Conservation (phyloP, 2,113 vertebrate species). For the Alethe castanea region DNA sequence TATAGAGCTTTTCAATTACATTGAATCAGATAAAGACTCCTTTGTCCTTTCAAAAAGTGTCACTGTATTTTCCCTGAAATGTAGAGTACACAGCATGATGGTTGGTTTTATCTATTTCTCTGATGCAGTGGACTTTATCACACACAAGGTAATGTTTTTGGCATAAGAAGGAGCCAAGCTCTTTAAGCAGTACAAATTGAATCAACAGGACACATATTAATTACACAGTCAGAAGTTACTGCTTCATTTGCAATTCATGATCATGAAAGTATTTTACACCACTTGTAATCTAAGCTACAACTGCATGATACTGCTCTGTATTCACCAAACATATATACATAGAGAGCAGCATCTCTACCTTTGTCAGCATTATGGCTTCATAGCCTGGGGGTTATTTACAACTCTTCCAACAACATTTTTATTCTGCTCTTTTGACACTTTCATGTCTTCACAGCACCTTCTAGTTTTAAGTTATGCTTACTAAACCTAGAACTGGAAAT, state of each 20-base stretch:
- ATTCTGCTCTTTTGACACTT: neutral
- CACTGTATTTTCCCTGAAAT: neutral
- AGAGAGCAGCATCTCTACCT: neutral
- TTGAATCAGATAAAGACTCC: neutral
- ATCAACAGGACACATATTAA: neutral
- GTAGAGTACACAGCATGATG: neutral
- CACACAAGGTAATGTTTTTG: neutral
- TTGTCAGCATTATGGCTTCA: rapidly evolving
- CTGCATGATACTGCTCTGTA: neutral
- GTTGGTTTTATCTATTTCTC: neutral
- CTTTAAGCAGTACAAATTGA: neutral
- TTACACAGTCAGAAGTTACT: neutral
- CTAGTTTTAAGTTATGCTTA: neutral
- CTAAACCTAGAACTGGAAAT: neutral
- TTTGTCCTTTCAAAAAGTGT: neutral
- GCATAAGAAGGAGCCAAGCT: neutral
- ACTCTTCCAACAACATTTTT: neutral
- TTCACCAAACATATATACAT: neutral
- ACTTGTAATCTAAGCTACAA: neutral
- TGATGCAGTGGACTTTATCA: neutral
- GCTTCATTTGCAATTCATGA: neutral
- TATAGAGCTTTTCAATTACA: neutral
- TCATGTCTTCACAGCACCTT: neutral
- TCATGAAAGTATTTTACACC: neutral
- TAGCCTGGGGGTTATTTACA: neutral